Base-by-base conservation (phyloP, 2,113 vertebrate genomes). In the Laticauda colubrina region DNA sequence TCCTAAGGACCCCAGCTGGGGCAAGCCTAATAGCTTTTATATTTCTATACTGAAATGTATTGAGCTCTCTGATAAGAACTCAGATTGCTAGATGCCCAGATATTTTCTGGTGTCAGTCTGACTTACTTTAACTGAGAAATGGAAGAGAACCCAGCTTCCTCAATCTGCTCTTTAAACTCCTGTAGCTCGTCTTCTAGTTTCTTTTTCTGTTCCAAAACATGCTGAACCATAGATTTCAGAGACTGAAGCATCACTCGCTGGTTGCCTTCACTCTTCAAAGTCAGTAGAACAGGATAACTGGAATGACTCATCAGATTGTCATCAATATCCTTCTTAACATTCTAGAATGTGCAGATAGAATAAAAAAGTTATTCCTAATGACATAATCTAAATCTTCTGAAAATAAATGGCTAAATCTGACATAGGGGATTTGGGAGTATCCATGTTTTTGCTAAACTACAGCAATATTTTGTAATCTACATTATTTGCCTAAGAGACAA, bases 101-200 rank as follows among this genome's bases (percentile, higher is more conserved):
- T 39, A 12, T 69, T 89, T 23, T 45, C 39, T 1, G 0, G 10
- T 6, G 5, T n/a, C 48, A 23, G 12, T 10, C 48, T 11, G 3
- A 85, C 90, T 91, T 93, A 98, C 99, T 98, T 99, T 97, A 99
- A 98, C 91, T 99, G 98, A 61, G 98, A 98, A 14, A 99, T 97
- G 0, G 98, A 99, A 87, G 98, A 98, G 97, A 99, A 99, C 34
- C 98, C 99, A 0, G 98, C 97, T 96, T 98, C 98, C 95, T 98
- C 98, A 93, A 98, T 98, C 96, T 99, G 98, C 3, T 96, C 96
- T 97, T 98, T 99, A 89, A 99, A 97, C 93, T 98, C 98, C 21
- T 93, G 96, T 95, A 99, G 97, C 91, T 99, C 98, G 29, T 96
- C 94, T 96, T 99, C 98, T 1, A 98, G 98, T 57, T 64, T 97